Percentiles rank a stretch among this genome's conserved stretches.
Evolutionary conservation across 2,888 invertebrate species (phyloP).

Genomic region (Ichneumon xanthorius): DNA sequence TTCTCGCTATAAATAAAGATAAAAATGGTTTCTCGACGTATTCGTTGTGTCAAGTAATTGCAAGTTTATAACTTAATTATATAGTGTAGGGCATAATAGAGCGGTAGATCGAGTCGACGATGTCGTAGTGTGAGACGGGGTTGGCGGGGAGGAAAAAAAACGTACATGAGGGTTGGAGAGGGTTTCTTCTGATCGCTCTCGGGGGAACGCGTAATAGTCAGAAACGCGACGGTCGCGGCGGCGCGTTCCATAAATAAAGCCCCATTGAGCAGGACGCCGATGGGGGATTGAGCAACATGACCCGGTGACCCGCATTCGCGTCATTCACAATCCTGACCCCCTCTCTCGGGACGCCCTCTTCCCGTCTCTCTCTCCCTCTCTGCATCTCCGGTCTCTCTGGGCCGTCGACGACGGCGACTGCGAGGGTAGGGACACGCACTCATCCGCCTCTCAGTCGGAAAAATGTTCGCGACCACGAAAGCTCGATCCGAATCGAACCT

Average conservation of each 20-base stretch:
- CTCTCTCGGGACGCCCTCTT: slow-evolving; percentile 50
- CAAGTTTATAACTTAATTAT: neutral
- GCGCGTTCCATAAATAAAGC: slow-evolving; percentile 81
- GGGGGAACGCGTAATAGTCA: slow-evolving; percentile 19
- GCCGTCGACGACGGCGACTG: slow-evolving; percentile 42
- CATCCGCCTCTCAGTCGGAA: slow-evolving; percentile 39
- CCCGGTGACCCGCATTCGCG: slow-evolving; percentile 84
- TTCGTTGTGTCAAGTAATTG: neutral
- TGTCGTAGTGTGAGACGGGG: slow-evolving; percentile 1
- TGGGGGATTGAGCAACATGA: slow-evolving; percentile 80
- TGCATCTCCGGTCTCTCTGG: slow-evolving; percentile 44
- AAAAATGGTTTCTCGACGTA: neutral
- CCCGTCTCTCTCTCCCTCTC: slow-evolving; percentile 37
- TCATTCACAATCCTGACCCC: slow-evolving; percentile 82
- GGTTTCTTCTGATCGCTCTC: slow-evolving; percentile 50
- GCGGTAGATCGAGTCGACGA: slow-evolving; percentile 13
- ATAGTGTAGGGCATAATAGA: slow-evolving; percentile 16
- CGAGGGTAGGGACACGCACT: slow-evolving; percentile 48
- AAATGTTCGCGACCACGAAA: slow-evolving; percentile 53
- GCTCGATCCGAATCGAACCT: slow-evolving; percentile 28
- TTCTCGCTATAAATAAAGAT: neutral
- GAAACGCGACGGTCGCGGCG: slow-evolving; percentile 65
- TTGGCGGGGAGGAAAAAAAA: neutral
- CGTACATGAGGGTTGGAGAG: slow-evolving; percentile 9
- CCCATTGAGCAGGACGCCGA: slow-evolving; percentile 81